These are phyloP conservation scores for Antheraea yamamai DNA, from an alignment of 2,888 invertebrate genomes.

Conservation along the genomic window DNA sequence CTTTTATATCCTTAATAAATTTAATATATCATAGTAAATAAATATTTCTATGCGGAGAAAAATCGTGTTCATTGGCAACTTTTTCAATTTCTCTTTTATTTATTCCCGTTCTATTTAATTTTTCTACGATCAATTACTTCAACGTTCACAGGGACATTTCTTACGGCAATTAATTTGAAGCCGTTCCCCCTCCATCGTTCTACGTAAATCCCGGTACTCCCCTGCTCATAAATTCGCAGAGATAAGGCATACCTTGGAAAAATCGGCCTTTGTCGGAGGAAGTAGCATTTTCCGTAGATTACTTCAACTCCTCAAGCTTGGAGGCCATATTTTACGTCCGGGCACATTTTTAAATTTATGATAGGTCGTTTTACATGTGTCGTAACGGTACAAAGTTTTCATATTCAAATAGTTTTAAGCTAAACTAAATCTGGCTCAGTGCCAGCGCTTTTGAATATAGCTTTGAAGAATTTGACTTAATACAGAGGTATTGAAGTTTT, in stretches of 20 bases:
- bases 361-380: not conserved
- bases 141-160: not conserved
- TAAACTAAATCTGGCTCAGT: not conserved
- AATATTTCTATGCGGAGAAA: not conserved
- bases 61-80: not conserved
- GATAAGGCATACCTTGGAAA: conserved; percentile 24
- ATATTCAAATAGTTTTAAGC: not conserved
- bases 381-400: not conserved
- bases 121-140: not conserved
- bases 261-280: conserved; percentile 18
- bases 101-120: not conserved
- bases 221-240: conserved; percentile 21
- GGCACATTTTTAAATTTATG: conserved; percentile 1
- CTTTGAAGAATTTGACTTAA: not conserved
- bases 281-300: conserved; percentile 18
- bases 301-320: conserved; percentile 5
- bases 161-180: conserved; percentile 3
- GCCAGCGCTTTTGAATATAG: not conserved
- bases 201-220: conserved; percentile 8
- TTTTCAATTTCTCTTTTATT: not conserved
- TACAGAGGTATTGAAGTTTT: not conserved
- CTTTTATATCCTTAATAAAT: too few relatives aligned
- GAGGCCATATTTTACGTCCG: not conserved
- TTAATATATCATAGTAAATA: not conserved
- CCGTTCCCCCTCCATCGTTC: not conserved